Evolutionary conservation across 1,140 invertebrate species (phyloP), one percentile per base, ranked within the genome.

Genomic region (Drosophila ficusphila): DNA sequence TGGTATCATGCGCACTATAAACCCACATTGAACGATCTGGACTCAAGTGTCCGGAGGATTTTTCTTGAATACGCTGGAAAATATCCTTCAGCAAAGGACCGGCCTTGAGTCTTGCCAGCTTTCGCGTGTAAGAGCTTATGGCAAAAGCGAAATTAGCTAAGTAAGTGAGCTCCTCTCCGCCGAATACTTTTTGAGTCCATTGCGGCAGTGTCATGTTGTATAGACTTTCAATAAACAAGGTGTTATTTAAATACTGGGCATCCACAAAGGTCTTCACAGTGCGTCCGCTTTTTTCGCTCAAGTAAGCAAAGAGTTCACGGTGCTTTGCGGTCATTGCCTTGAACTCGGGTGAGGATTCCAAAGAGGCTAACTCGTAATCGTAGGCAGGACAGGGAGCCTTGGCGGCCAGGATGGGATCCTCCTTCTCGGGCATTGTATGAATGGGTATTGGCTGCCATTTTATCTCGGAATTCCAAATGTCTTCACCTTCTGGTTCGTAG

Each of bases 371-470:
- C 64, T 95, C 93, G 47, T 92, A 91, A 3, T 94, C 90, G 76
- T 95, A 96, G 48, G 92, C 93, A 0, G 94, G 92, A 89, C 96
- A 97, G 12, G 92, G 91, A 65, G 94, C 94, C 79, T 95, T 94
- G 79, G 93, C 93, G 11, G 93, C 93, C 23, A 96, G 76, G 18
- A 90, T 44, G 64, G 94, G 79, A 92, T 98, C 97, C 18, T 93
- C 60, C 1, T 92, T 73, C 89, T 95, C 93, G 0, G 96, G 95
- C 14, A 93, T 76, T 0, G 97, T 97, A 74, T 98, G 97, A 7
- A 98, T 93, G 0, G 97, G 97, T 76, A 98, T 96, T 0, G 97
- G 97, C 91, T 98, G 97, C 97, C 97, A 99, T 8, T 92, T 78
- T 1, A 98, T 89, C 2, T 93, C 67, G 0, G 76, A 54, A 85